phyloP scores from a whole-genome alignment of 2,113 vertebrate genomes.

The Neodontobutis hainanensis region DNA sequence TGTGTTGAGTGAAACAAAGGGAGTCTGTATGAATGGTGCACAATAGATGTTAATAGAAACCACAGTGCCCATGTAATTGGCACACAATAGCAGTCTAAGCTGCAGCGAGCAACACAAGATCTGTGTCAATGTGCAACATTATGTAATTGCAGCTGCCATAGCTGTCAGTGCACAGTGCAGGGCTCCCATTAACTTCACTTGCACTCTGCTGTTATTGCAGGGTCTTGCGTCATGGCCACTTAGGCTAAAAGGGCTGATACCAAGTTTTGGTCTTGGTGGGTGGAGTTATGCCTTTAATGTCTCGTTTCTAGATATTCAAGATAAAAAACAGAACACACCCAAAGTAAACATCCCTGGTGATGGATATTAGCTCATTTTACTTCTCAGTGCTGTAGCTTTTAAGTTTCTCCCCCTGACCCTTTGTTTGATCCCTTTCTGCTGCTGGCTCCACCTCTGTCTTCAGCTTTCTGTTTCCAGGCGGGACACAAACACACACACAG shows the following conservation, averaged over 20 bases:
- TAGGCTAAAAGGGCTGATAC: background rate
- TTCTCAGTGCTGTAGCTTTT: background rate
- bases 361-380: background rate
- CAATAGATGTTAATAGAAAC: constrained; percentile 51
- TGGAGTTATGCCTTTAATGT: constrained; percentile 8
- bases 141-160: constrained; percentile 58
- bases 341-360: too few species aligned
- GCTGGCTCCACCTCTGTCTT: constrained; percentile 25
- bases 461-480: constrained; percentile 14
- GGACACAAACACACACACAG: constrained; percentile 5
- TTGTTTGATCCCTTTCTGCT: constrained; percentile 19
- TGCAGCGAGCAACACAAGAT: constrained; percentile 36
- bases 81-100: constrained; percentile 46
- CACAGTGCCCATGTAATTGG: constrained; percentile 39
- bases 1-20: constrained; percentile 34
- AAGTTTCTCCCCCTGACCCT: constrained; percentile 32
- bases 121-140: constrained; percentile 51
- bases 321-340: background rate
- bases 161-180: constrained; percentile 15
- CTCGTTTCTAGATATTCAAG: background rate
- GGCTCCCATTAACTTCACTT: constrained; percentile 44
- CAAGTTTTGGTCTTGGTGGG: background rate
- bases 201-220: constrained; percentile 40
- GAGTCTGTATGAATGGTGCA: constrained; percentile 29
- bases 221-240: constrained; percentile 49